These are phyloP conservation scores for Lissocephala sabroskyi DNA, from an alignment of 2,888 invertebrate species.

Conservation along the genomic window DNA sequence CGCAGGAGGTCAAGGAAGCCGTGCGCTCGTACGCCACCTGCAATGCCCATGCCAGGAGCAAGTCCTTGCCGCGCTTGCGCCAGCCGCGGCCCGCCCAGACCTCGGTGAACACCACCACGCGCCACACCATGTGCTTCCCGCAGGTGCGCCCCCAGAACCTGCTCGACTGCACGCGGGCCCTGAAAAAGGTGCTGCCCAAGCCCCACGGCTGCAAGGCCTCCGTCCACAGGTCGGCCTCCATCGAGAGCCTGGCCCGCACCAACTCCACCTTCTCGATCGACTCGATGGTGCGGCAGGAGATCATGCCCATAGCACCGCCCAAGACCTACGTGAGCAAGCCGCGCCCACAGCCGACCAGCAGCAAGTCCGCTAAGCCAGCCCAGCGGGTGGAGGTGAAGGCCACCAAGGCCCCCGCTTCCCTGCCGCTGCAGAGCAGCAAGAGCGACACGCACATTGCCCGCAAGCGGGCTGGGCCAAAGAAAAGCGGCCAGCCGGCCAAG, in stretches of 20 bases:
- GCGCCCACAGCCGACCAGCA: conserved; percentile 13
- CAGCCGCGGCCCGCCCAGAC: conserved; percentile 13
- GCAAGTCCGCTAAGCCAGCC: too few species aligned
- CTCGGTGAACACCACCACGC: conserved; percentile 54
- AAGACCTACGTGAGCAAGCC: conserved; percentile 41
- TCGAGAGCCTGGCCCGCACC: conserved; percentile 67
- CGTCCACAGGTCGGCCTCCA: conserved; percentile 55
- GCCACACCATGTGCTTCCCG: conserved; percentile 59
- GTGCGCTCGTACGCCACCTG: conserved; percentile 70
- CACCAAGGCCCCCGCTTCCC: conserved; percentile 15
- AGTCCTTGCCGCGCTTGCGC: conserved; percentile 65
- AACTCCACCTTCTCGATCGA: conserved; percentile 72
- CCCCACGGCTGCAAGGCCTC: conserved; percentile 18
- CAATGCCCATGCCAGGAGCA: conserved; percentile 63
- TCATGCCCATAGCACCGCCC: conserved; percentile 40
- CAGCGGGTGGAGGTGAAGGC: too few species aligned
- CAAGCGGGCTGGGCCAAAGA: conserved; percentile 32
- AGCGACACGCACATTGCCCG: conserved; percentile 61
- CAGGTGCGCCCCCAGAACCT: conserved; percentile 38
- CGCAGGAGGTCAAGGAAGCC: conserved; percentile 75
- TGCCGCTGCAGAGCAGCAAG: conserved; percentile 39
- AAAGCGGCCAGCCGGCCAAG: conserved; percentile 49
- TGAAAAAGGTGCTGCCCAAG: conserved; percentile 31
- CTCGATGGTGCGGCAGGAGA: conserved; percentile 55
- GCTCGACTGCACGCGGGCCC: conserved; percentile 35